Evolutionary conservation across 2,888 invertebrate species (phyloP), one percentile per base, ranked within the genome.

Genomic region (Cybosia mesomella): DNA sequence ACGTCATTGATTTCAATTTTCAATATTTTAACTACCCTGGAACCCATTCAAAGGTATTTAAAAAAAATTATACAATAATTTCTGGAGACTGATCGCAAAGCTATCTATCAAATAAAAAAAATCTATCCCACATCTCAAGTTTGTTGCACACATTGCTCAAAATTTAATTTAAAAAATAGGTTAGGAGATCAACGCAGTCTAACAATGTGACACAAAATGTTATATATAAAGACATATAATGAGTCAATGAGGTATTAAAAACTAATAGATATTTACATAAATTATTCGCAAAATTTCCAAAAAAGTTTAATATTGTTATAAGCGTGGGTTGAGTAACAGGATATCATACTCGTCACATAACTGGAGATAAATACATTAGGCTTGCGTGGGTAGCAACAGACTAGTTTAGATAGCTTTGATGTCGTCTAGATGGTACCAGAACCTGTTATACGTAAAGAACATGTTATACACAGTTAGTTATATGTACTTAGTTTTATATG

Each of bases 271-370:
- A n/a, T 49, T 49, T 49, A n/a, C 8, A 9, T 8, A n/a, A 49
- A 49, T n/a, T n/a, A 43, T 18, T 43, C 18, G 5, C 15, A 43
- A 43, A 43, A 5, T 18, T 43, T 7, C 43, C 18, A 18, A 7
- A 18, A 18, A 15, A 43, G 43, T 18, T 43, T 18, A 49, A 49
- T n/a, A 54, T 22, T 22, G 21, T 10, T 22, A 22, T 55, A 74
- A 71, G 73, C 74, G 75, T 67, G 34, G 63, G 69, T 73, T 71
- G 71, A 71, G 57, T 77, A 80, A 79, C 73, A 80, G 82, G 80
- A 80, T 80, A 75, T 81, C 60, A 63, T 69, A 70, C 68, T 73
- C 75, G 76, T 79, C 80, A 80, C 77, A 79, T 79, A 79, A 77
- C 72, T 73, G 24, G 58, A 70, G 76, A 70, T 61, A 70, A 71